A percentile compares a stretch with the other conserved stretches of the same genome.
phyloP scores from a whole-genome alignment of 1,140 invertebrate genomes.

The Araneus ventricosus region DNA sequence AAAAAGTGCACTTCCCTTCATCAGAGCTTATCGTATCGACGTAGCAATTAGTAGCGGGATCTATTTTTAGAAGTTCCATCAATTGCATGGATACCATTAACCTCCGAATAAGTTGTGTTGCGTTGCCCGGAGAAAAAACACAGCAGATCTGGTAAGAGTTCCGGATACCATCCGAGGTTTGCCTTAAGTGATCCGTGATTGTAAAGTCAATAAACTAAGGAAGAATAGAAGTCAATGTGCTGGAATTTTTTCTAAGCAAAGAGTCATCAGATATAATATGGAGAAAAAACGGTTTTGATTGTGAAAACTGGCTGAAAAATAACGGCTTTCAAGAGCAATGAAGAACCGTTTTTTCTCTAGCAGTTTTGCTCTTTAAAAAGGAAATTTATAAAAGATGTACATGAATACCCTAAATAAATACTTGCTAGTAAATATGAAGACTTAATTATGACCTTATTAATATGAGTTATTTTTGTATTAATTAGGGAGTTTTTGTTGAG shows the following conservation, averaged over 20 bases:
- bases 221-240: background rate
- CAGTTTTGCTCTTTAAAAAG: too few relatives aligned
- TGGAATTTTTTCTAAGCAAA: background rate
- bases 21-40: background rate
- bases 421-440: too few relatives aligned
- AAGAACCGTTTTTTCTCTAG: too few relatives aligned
- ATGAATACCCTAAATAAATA: too few relatives aligned
- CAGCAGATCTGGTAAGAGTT: background rate
- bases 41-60: background rate
- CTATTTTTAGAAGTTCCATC: slow-evolving; percentile 14
- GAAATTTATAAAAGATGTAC: too few relatives aligned
- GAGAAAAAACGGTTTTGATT: too few relatives aligned
- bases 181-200: slow-evolving; percentile 6
- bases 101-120: background rate
- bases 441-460: too few relatives aligned
- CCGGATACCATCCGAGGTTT: background rate
- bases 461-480: too few relatives aligned
- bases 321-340: too few relatives aligned
- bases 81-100: background rate
- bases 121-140: background rate
- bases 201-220: background rate
- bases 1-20: background rate
- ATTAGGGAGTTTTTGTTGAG: too few relatives aligned
- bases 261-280: too few relatives aligned
- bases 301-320: too few relatives aligned